Evolutionary conservation across 2,797 vertebrate genomes (phyloP).

Genomic region (Pantherophis alleghaniensis): DNA sequence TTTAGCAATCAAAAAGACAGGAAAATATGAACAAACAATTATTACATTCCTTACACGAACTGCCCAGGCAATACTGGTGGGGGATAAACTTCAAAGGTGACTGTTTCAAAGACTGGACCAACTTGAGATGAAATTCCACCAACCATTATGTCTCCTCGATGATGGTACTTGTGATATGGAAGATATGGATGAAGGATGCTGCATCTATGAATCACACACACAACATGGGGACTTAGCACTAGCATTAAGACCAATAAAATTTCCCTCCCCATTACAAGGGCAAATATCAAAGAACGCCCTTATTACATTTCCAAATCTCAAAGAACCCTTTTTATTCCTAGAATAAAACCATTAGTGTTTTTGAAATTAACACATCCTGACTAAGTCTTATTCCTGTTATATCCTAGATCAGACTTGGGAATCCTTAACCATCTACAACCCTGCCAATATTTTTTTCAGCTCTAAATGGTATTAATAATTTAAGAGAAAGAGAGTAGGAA

Average conservation of each 20-base stretch:
- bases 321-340: not conserved
- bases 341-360: not conserved
- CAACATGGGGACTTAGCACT: not conserved
- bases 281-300: not conserved
- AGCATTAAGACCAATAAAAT: not conserved
- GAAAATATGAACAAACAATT: not conserved
- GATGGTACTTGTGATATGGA: not conserved
- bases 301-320: not conserved
- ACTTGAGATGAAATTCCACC: not conserved
- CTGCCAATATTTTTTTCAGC: not conserved
- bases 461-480: not conserved
- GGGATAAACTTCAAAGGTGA: not conserved
- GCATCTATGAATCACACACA: not conserved
- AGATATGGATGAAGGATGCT: not conserved
- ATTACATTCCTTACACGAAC: not conserved
- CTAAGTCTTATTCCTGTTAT: not conserved
- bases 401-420: not conserved
- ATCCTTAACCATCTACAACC: not conserved
- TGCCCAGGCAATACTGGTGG: not conserved
- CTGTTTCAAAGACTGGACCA: not conserved
- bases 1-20: not conserved
- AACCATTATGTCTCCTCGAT: not conserved
- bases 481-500: not conserved
- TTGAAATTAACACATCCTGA: not conserved
- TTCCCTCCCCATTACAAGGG: not conserved